Evolutionary conservation across 2,113 vertebrate genomes (phyloP).

Genomic region (Pyrgilauda ruficollis): DNA sequence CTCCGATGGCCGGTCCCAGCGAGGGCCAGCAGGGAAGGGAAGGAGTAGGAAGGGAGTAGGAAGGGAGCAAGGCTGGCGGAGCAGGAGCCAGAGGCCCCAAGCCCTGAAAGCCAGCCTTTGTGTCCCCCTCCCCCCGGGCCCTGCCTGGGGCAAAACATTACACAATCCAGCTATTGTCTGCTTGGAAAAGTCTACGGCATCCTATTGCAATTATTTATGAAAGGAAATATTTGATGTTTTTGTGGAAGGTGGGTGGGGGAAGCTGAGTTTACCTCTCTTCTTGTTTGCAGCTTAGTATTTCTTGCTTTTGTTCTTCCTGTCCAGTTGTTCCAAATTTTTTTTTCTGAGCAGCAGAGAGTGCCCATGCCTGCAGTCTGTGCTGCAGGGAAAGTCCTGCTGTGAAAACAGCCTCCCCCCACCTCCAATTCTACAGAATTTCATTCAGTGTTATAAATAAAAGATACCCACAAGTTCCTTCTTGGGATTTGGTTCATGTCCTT

Average conservation of each 20-base stretch:
- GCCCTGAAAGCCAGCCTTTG: conserved; percentile 81
- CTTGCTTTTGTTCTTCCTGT: conserved; percentile 13
- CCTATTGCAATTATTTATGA: conserved; percentile 91
- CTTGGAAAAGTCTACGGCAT: conserved; percentile 75
- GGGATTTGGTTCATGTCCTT: conserved; percentile 3
- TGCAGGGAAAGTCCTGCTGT: not conserved
- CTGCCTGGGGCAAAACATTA: conserved; percentile 76
- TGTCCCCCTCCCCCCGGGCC: conserved; percentile 67
- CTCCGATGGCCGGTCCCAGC: not conserved
- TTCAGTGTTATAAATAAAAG: not conserved
- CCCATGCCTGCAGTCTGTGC: not conserved
- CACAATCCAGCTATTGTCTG: conserved; percentile 88
- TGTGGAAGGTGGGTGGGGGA: conserved; percentile 65
- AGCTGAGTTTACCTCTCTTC: conserved; percentile 51
- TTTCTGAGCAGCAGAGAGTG: not conserved
- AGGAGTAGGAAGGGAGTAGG: conserved; percentile 6
- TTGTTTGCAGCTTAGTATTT: not conserved
- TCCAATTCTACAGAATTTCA: not conserved
- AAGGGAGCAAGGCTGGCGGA: not conserved
- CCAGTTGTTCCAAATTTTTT: not conserved
- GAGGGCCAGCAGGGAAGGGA: not conserved
- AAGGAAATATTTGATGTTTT: conserved; percentile 86
- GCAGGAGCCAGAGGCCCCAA: not conserved
- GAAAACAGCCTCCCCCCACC: not conserved
- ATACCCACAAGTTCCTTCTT: not conserved